Evolutionary conservation across 1,140 invertebrate genomes (phyloP).

Genomic region (Drosophila nikananu): DNA sequence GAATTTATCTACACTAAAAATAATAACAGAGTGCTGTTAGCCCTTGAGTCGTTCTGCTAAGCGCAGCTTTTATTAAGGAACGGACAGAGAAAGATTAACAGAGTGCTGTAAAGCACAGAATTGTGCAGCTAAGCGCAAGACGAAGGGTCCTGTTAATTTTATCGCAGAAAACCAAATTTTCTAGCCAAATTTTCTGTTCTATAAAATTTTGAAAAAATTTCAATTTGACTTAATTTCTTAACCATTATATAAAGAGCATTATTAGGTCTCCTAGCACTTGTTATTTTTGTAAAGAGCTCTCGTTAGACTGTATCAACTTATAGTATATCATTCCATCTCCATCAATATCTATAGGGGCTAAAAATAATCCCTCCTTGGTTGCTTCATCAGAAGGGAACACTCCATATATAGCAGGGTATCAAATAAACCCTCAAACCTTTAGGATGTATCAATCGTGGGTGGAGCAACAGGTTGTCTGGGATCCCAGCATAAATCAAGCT

Average conservation of each 20-base stretch:
- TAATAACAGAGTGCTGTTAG: background rate
- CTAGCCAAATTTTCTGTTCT: too few species aligned
- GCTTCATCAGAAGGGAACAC: background rate
- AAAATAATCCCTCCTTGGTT: background rate
- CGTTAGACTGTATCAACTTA: background rate
- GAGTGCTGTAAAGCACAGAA: background rate
- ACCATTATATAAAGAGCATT: background rate
- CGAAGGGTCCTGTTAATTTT: too few species aligned
- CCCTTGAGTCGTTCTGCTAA: background rate
- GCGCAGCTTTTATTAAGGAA: too few species aligned
- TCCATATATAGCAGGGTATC: slow-evolving; percentile 15
- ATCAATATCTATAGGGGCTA: background rate
- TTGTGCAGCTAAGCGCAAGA: background rate
- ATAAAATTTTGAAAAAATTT: background rate
- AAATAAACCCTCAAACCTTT: background rate
- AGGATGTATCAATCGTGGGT: background rate
- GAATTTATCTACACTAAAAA: background rate
- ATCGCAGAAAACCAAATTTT: background rate
- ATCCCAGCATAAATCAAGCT: slow-evolving; percentile 16
- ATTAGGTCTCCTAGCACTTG: background rate
- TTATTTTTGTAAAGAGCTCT: too few species aligned
- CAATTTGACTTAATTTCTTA: background rate
- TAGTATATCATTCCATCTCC: background rate
- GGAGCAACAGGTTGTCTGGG: background rate
- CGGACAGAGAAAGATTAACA: background rate